phyloP scores from a whole-genome alignment of 2,113 vertebrate genomes.

The Isichthys henryi region DNA sequence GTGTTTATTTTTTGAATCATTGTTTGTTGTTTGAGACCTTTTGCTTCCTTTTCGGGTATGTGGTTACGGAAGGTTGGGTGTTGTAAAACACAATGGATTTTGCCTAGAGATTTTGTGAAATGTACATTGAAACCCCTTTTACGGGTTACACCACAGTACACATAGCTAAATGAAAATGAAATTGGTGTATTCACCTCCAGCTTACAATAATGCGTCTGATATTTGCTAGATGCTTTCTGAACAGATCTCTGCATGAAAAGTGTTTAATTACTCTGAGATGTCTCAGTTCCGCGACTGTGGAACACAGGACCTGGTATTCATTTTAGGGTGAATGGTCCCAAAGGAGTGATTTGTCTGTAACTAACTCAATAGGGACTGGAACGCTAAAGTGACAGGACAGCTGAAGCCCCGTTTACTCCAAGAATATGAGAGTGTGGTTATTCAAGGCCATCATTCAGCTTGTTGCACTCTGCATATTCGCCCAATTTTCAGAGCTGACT shows the following conservation, averaged over 20 bases:
- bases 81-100: not conserved
- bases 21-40: not conserved
- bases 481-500: not conserved
- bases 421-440: not conserved
- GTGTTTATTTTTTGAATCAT: not conserved
- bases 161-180: not conserved
- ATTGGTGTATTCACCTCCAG: not conserved
- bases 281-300: not conserved
- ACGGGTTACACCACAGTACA: not conserved
- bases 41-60: not conserved
- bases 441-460: constrained; percentile 16
- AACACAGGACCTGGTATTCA: constrained; percentile 16
- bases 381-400: constrained; percentile 5
- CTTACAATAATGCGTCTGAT: not conserved
- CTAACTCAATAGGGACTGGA: not conserved
- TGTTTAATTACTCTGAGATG: not conserved
- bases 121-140: not conserved
- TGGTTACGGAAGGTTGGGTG: not conserved
- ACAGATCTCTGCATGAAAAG: not conserved
- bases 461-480: constrained; percentile 6
- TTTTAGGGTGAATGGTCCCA: not conserved
- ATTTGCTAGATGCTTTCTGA: not conserved
- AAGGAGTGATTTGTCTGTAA: constrained; percentile 14
- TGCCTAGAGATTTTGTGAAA: not conserved
- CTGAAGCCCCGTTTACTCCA: constrained; percentile 3